Conservation (phyloP, 1,140 invertebrate genomes). For the Harpegnathos saltator region DNA sequence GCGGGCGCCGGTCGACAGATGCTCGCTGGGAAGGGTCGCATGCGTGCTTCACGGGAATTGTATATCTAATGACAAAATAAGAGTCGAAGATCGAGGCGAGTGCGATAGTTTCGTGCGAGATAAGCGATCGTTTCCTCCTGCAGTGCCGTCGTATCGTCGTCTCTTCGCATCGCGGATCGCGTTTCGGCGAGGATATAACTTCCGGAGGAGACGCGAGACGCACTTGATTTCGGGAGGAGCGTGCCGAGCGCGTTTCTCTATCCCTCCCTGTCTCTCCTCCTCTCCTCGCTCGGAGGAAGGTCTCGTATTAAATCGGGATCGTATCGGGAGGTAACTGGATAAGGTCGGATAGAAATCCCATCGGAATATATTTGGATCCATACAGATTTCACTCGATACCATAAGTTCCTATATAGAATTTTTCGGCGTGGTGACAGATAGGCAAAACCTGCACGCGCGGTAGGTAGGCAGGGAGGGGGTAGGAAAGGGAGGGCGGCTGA, state of each 20-base stretch:
- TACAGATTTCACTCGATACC: conserved; percentile 51
- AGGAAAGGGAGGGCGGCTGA: not conserved
- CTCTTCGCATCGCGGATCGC: not conserved
- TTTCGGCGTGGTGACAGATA: conserved; percentile 18
- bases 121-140: not conserved
- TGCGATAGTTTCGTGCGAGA: not conserved
- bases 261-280: too few relatives aligned
- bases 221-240: not conserved
- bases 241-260: not conserved
- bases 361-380: conserved; percentile 61
- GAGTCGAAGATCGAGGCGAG: not conserved
- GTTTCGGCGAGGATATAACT: not conserved
- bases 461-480: not conserved
- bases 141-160: not conserved
- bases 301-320: conserved; percentile 47
- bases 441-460: not conserved
- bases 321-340: conserved; percentile 60
- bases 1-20: not conserved
- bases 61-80: conserved; percentile 32
- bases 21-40: not conserved
- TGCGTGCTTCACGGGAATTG: not conserved
- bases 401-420: conserved; percentile 57
- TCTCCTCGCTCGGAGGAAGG: not conserved
- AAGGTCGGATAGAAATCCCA: conserved; percentile 55
- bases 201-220: not conserved